These are phyloP conservation scores for Ciconia nigra DNA, from an alignment of 2,797 vertebrate species.

Conservation along the genomic window DNA sequence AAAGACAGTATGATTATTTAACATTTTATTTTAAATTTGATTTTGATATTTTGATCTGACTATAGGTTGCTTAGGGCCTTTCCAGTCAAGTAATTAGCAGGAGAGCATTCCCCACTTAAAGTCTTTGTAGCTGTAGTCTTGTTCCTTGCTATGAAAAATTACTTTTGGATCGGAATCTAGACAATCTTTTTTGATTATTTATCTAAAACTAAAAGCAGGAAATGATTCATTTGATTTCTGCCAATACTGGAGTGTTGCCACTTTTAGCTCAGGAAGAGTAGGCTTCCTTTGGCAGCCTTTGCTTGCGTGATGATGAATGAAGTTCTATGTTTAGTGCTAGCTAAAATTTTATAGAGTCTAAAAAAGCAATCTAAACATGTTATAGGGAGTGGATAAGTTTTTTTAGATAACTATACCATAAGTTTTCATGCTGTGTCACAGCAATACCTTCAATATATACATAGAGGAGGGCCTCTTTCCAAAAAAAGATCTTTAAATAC, in stretches of 20 bases:
- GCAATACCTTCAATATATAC: slow-evolving; percentile 49
- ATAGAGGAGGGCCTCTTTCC: background rate
- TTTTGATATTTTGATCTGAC: slow-evolving; percentile 33
- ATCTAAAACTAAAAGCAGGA: slow-evolving; percentile 85
- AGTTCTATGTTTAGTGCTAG: slow-evolving; percentile 90
- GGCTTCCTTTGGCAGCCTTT: slow-evolving; percentile 85
- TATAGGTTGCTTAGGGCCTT: background rate
- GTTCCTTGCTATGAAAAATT: slow-evolving; percentile 69
- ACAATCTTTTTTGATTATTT: slow-evolving; percentile 85
- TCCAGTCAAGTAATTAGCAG: slow-evolving; percentile 23
- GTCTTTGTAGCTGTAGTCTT: slow-evolving; percentile 24
- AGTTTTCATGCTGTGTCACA: slow-evolving; percentile 56
- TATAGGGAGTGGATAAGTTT: slow-evolving; percentile 82
- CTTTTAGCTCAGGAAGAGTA: slow-evolving; percentile 89
- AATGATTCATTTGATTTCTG: slow-evolving; percentile 91
- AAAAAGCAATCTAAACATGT: slow-evolving; percentile 84
- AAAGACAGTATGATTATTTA: slow-evolving; percentile 9
- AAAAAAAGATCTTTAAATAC: slow-evolving; percentile 23
- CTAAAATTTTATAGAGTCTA: slow-evolving; percentile 84
- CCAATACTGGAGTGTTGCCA: slow-evolving; percentile 87
- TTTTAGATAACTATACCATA: slow-evolving; percentile 78
- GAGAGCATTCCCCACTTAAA: background rate
- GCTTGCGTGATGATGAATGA: slow-evolving; percentile 90
- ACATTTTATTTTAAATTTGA: slow-evolving; percentile 25
- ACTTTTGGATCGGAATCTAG: slow-evolving; percentile 75